Evolutionary conservation across 2,113 vertebrate species (phyloP), one percentile per base, ranked within the genome.

Genomic region (Crotalus tigris): DNA sequence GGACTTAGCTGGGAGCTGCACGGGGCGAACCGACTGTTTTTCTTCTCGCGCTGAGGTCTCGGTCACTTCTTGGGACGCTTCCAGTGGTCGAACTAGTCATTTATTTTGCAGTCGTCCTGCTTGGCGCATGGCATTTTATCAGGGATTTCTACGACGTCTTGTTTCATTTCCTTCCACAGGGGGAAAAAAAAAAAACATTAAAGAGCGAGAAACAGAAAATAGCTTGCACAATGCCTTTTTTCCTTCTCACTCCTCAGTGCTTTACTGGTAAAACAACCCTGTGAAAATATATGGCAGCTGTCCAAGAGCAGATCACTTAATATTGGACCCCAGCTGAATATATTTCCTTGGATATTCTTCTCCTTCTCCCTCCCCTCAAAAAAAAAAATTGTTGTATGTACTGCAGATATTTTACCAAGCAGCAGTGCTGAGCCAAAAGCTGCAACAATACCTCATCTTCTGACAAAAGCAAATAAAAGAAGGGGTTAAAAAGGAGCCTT

Each of bases 371-470:
- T 85, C 86, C 55, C 26, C 88, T 81, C 64, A 86, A 92, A 6
- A 8, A 51, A 91, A 61, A 0, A 51, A 85, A 90, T n/a, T 49
- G 24, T 93, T 54, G 59, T 86, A 91, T 69, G 1, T 93, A 87
- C 96, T 97, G 97, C 98, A 46, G 97, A 95, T 90, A 75, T 95
- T 94, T 88, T 87, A 64, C 94, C 88, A 1, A 21, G 94, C 95
- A 93, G 95, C 93, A 46, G 44, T 87, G 94, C 94, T 95, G 93
- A 13, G 95, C 95, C 93, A 9, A 53, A 58, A 93, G 92, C 96
- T 95, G 96, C 95, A 93, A 0, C 92, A 91, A 6, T 91, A 17
- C 19, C 88, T 93, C 89, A 55, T 61, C 39, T 44, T 0, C 89
- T 87, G 89, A 92, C 89, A 92, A 39, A 91, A 94, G 92, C 61